Percentiles rank a stretch among this genome's conserved stretches.
These are phyloP conservation scores for Dryococelus australis DNA, from an alignment of 2,888 invertebrate species.

Conservation along the genomic window DNA sequence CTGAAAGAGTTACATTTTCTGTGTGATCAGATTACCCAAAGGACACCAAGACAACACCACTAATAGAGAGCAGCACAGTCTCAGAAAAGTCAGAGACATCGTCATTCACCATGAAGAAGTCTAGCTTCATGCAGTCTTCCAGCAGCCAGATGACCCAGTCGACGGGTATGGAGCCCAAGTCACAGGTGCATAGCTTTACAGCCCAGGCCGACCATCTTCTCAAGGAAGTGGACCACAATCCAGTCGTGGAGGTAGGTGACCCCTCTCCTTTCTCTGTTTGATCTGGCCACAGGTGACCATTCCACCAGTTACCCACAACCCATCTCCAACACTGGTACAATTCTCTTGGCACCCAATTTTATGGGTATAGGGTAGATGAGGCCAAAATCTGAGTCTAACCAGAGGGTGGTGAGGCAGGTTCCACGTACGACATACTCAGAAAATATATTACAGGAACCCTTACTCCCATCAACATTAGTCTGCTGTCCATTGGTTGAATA, in stretches of 20 bases:
- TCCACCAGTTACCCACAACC: too few relatives aligned
- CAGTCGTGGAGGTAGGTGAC: slow-evolving; percentile 56
- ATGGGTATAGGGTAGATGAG: too few relatives aligned
- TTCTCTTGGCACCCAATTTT: too few relatives aligned
- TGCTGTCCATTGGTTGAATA: too few relatives aligned
- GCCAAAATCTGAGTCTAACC: too few relatives aligned
- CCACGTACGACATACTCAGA: too few relatives aligned
- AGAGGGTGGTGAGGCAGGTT: too few relatives aligned
- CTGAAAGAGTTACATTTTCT: neutral
- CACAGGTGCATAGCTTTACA: slow-evolving; percentile 59
- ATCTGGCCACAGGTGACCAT: too few relatives aligned
- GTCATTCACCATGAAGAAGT: slow-evolving; percentile 63
- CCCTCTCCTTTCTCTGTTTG: neutral
- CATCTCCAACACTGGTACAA: too few relatives aligned
- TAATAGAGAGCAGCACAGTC: slow-evolving; percentile 30
- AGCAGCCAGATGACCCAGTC: slow-evolving; percentile 57
- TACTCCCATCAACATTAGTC: too few relatives aligned
- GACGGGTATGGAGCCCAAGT: slow-evolving; percentile 59
- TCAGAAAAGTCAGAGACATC: slow-evolving; percentile 40
- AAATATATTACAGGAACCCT: too few relatives aligned
- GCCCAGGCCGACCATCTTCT: slow-evolving; percentile 63
- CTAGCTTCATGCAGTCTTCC: slow-evolving; percentile 64
- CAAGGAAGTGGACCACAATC: slow-evolving; percentile 62
- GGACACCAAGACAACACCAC: neutral
- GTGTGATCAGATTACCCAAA: slow-evolving; percentile 13